Conservation (phyloP, 2,888 invertebrate species). For the Lacanobia oleracea region DNA sequence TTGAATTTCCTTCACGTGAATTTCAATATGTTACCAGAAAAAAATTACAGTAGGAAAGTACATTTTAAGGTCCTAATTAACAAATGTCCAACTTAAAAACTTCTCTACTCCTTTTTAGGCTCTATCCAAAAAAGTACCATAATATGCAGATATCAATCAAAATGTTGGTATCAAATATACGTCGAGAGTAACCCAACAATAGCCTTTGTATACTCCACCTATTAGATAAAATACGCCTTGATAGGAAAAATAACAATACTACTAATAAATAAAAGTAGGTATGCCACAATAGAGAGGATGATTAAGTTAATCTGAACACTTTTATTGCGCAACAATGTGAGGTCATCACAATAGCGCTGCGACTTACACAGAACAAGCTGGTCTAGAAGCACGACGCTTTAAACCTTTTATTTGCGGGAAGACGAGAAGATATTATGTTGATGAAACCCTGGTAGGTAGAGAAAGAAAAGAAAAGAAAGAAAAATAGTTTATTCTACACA, state of each 20-base stretch:
- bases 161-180: not conserved
- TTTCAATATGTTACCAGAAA: no score
- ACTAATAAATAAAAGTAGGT: constrained; percentile 33
- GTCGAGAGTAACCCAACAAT: constrained; percentile 21
- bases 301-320: constrained; percentile 29
- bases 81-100: no score
- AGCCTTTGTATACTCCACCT: constrained; percentile 15
- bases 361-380: constrained; percentile 25
- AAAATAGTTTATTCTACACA: no score
- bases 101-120: not conserved
- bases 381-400: constrained; percentile 20
- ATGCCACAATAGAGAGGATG: constrained; percentile 23
- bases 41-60: no score
- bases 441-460: not conserved
- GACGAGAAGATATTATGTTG: not conserved
- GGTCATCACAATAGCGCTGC: constrained; percentile 23
- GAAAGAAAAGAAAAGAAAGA: not conserved
- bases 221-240: constrained; percentile 24
- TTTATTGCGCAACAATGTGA: constrained; percentile 33
- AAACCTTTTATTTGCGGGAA: not conserved
- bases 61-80: no score
- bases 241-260: constrained; percentile 33
- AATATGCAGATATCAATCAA: constrained; percentile 19
- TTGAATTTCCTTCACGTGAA: no score
- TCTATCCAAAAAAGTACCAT: not conserved